Evolutionary conservation across 2,888 invertebrate genomes (phyloP), one percentile per base, ranked within the genome.

Genomic region (Epirrhoe tristata): DNA sequence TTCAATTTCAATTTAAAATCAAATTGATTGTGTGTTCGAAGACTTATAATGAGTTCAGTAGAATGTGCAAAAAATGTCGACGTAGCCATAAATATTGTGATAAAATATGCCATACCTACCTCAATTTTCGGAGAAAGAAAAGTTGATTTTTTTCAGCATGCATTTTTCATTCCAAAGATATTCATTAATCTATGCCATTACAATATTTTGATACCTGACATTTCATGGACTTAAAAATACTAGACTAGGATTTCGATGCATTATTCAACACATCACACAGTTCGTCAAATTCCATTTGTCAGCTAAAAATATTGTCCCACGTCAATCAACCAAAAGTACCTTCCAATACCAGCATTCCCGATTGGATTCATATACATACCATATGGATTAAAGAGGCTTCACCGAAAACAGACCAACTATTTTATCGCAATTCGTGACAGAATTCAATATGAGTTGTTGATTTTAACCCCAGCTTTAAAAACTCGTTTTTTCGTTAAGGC

Each of bases 351-450:
- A 43, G 39, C 77, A 77, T 75, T 77, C 71, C 66, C 74, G 72
- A 72, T 72, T 64, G 69, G 65, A 74, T 74, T 72, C 69, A 69
- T 65, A 67, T 71, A 71, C 64, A 60, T 57, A 63, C 57, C 69
- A 66, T 67, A 68, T 60, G 68, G 74, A 77, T 77, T 76, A 78
- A 74, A 76, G 63, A 46, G 73, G 72, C 69, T 79, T 74, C 58
- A 55, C 52, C 24, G 70, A 70, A 74, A 76, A 67, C 65, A 60
- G 74, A 65, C 69, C 74, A 73, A 70, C 77, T 77, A 76, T 72
- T 77, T 77, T 78, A 78, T 78, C 72, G 64, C 58, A 66, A 74
- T 34, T 71, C 76, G 75, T 77, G 76, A 72, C 74, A 67, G 58
- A 72, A 74, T 74, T 76, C 61, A 67, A 73, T 71, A 74, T 73